Conservation (phyloP, 2,113 vertebrate species). For the Lates calcarifer region DNA sequence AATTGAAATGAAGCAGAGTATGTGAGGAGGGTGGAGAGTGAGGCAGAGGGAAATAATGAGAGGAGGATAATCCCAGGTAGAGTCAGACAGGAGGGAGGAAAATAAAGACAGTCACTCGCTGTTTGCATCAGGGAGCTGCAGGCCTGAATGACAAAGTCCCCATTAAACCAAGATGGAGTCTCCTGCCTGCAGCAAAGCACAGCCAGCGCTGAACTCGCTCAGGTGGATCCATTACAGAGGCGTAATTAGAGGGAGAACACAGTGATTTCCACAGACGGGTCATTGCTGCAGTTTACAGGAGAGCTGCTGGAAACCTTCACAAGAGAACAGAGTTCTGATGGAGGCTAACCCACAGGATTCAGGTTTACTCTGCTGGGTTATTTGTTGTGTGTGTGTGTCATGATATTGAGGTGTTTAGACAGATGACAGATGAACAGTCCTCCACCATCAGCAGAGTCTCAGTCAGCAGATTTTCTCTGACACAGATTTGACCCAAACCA, state of each 20-base stretch:
- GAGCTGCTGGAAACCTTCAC: slow-evolving; percentile 28
- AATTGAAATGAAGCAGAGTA: slow-evolving; percentile 31
- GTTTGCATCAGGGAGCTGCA: slow-evolving; percentile 67
- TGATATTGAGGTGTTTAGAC: no score
- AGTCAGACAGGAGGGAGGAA: slow-evolving; percentile 39
- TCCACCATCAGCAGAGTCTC: no score
- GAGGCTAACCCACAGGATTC: not conserved
- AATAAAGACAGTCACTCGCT: slow-evolving; percentile 27
- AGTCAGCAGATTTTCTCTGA: no score
- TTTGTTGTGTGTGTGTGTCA: not conserved
- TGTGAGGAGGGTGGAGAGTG: slow-evolving; percentile 19
- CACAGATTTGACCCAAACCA: no score
- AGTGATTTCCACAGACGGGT: slow-evolving; percentile 14
- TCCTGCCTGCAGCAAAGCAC: slow-evolving; percentile 60
- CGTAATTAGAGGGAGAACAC: slow-evolving; percentile 56
- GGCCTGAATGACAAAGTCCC: slow-evolving; percentile 74
- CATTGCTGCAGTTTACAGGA: slow-evolving; percentile 42
- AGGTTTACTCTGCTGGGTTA: no score
- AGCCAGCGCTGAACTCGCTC: slow-evolving; percentile 43
- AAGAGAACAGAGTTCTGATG: not conserved
- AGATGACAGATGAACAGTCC: no score
- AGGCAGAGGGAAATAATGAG: slow-evolving; percentile 50
- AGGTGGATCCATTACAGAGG: slow-evolving; percentile 66
- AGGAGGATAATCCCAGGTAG: slow-evolving; percentile 44
- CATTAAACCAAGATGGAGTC: slow-evolving; percentile 73